A percentile compares a stretch with the other conserved stretches of the same genome.
Evolutionary conservation across 2,113 vertebrate species (phyloP).

Genomic region (Stercorarius parasiticus): DNA sequence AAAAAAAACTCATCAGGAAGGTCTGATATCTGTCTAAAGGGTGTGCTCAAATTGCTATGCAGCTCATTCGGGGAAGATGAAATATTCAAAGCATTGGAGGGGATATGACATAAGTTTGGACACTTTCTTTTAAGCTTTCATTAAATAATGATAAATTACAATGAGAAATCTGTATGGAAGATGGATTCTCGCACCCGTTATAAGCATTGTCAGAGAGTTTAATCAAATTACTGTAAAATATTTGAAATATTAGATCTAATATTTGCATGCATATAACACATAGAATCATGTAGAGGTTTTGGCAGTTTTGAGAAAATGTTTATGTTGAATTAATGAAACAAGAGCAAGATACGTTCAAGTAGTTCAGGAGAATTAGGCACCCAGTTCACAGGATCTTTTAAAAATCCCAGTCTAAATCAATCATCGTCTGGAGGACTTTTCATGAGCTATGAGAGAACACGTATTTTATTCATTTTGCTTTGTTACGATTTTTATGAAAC

Average conservation of each 20-base stretch:
- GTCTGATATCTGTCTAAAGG: neutral
- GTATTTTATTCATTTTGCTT: neutral
- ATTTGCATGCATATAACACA: neutral
- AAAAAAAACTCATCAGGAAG: neutral
- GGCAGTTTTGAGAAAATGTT: neutral
- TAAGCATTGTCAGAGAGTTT: neutral
- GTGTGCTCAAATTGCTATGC: neutral
- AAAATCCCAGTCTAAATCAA: neutral
- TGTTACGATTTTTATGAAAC: neutral
- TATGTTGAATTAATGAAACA: neutral
- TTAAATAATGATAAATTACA: conserved; percentile 11
- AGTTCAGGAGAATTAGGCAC: neutral
- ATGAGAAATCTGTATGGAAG: neutral
- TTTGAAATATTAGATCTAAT: neutral
- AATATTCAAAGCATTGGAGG: neutral
- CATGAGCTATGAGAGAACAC: neutral
- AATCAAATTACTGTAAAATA: neutral
- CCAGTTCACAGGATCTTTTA: neutral
- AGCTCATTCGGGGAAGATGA: neutral
- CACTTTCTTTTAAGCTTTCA: neutral
- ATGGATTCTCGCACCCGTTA: neutral
- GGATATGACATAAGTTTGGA: neutral
- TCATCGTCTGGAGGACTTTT: neutral
- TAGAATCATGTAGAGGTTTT: neutral
- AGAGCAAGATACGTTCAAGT: neutral